Evolutionary conservation across 2,113 vertebrate genomes (phyloP), one percentile per base, ranked within the genome.

Genomic region (Ptyas mucosa): DNA sequence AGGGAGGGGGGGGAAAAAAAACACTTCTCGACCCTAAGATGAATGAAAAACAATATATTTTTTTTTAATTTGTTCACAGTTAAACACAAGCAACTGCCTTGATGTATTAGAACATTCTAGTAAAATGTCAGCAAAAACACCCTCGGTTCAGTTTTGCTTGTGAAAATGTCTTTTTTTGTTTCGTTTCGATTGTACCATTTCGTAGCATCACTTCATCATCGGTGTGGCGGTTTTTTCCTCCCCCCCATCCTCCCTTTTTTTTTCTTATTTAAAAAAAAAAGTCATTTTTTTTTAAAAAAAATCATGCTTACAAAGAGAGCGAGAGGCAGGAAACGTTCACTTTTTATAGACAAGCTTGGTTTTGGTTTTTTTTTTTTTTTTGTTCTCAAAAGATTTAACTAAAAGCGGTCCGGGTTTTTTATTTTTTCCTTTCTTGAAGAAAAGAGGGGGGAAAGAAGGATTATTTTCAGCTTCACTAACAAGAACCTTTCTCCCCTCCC

Each of bases 41-140:
- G 98, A 99, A 99, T 99, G 99, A 99, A 99, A 99, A 99, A 99
- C 98, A 98, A 98, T 98, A 98, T 97, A 98, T 98, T 98, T 20
- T 2, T 54, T 34, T 29, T 99, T 98, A 98, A 98, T 98, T 99
- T 99, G 98, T 99, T 99, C 99, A 99, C 99, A 99, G 99, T 99
- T 99, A 99, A 98, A 99, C 98, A 99, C 98, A 99, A 99, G 99
- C 98, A 98, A 98, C 98, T 98, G 98, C 99, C 98, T 98, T 97
- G 97, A 98, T 97, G 95, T 97, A 97, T 98, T 97, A 98, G 97
- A 98, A 98, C 98, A 96, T 98, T 97, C 98, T 98, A 97, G 98
- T 97, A 96, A 96, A 97, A 43, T 43, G 98, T 98, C 97, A 96
- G 97, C 98, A 96, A 97, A 97, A 81, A 97, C 64, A 34, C 97